These are phyloP conservation scores for Strix aluco DNA, from an alignment of 2,113 vertebrate species.

Conservation along the genomic window DNA sequence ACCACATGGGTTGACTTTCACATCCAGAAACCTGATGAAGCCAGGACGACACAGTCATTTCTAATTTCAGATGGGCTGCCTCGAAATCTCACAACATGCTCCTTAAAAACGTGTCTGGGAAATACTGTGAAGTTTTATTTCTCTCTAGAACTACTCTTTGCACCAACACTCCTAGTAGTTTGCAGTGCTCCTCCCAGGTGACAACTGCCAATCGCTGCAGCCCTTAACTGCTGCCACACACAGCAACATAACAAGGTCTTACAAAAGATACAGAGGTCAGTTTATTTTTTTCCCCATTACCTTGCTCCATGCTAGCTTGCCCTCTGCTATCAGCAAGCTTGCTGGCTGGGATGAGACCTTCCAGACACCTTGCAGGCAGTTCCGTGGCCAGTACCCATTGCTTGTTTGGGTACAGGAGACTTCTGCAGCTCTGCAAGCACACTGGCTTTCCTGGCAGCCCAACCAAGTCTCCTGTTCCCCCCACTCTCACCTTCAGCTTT, in stretches of 20 bases:
- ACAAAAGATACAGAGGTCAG: neutral
- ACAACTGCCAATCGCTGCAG: neutral
- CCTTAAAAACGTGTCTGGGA: neutral
- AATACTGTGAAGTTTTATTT: neutral
- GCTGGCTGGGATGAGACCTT: neutral
- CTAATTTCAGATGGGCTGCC: neutral
- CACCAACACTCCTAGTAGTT: neutral
- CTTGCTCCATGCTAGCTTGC: neutral
- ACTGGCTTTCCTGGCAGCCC: neutral
- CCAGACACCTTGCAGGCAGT: neutral
- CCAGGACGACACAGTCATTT: neutral
- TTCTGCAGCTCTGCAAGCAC: neutral
- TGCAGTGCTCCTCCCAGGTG: neutral
- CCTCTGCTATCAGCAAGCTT: neutral
- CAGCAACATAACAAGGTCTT: neutral
- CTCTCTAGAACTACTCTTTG: neutral
- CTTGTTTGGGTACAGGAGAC: neutral
- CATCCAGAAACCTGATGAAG: neutral
- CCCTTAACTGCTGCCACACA: neutral
- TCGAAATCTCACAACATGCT: neutral
- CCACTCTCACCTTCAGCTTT: neutral
- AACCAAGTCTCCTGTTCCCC: neutral
- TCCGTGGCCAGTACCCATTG: accelerated
- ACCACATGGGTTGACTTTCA: neutral
- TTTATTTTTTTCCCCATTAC: neutral